Conservation (phyloP, 2,888 invertebrate genomes). For the Lacanobia wlatinum region DNA sequence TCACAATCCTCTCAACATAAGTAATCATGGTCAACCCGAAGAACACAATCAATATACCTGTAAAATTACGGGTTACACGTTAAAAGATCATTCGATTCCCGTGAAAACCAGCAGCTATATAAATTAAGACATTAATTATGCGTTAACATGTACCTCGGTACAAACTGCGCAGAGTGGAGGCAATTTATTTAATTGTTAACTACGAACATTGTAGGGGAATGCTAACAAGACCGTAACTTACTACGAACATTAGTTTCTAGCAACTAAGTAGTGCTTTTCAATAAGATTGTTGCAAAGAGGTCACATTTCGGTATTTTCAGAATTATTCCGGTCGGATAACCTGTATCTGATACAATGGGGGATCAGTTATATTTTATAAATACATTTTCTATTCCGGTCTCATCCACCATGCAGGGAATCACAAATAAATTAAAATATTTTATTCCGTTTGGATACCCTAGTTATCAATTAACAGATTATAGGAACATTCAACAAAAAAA, state of each 20-base stretch:
- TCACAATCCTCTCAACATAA: too few species aligned
- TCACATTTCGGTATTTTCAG: too few species aligned
- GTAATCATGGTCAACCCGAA: background rate
- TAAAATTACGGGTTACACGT: background rate
- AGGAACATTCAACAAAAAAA: too few species aligned
- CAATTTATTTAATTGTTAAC: conserved; percentile 43
- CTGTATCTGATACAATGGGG: too few species aligned
- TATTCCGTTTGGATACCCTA: too few species aligned
- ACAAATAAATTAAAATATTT: too few species aligned
- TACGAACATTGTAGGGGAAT: conserved; percentile 40
- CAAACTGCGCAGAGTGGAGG: conserved; percentile 15
- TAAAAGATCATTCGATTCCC: background rate
- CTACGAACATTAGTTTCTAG: conserved; percentile 12
- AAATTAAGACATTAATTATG: conserved; percentile 54
- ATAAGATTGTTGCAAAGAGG: background rate
- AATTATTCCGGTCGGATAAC: too few species aligned
- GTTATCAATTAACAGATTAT: too few species aligned
- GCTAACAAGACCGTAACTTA: conserved; percentile 38
- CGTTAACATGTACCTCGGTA: background rate
- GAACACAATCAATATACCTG: background rate
- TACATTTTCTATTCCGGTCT: too few species aligned
- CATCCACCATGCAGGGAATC: too few species aligned
- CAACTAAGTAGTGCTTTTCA: background rate
- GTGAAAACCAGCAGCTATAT: background rate
- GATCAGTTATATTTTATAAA: too few species aligned